phyloP scores from a whole-genome alignment of 2,888 invertebrate species.

The Tuberolachnus salignus region DNA sequence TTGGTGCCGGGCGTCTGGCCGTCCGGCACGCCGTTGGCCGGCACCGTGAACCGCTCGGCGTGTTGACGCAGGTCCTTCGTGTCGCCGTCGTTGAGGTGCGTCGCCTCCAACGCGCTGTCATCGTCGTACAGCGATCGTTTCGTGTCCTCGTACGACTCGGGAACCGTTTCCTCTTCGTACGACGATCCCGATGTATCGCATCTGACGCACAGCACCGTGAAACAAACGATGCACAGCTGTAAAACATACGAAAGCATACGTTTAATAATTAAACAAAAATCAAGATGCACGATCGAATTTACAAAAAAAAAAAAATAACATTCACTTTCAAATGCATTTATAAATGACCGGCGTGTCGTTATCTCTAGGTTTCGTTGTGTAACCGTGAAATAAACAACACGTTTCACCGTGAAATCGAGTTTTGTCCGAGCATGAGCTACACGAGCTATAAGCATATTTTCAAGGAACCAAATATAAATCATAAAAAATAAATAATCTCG shows the following conservation, averaged over 20 bases:
- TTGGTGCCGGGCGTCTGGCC: neutral
- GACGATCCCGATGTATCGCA: constrained; percentile 24
- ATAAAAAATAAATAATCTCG: too few species aligned
- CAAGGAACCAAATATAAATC: too few species aligned
- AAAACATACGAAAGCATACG: neutral
- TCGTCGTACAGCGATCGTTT: constrained; percentile 1
- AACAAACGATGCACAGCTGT: constrained; percentile 24
- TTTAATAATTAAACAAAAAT: neutral
- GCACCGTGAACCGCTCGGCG: constrained; percentile 22
- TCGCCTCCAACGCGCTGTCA: constrained; percentile 10
- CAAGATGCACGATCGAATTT: too few species aligned
- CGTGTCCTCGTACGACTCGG: constrained; percentile 25
- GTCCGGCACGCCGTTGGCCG: neutral
- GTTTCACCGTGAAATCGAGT: too few species aligned
- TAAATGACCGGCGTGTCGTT: too few species aligned
- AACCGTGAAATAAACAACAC: too few species aligned
- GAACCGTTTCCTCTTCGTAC: constrained; percentile 6
- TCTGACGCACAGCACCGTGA: constrained; percentile 14
- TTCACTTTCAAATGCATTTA: too few species aligned
- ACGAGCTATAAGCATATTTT: too few species aligned
- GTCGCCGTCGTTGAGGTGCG: neutral
- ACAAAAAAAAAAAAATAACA: too few species aligned
- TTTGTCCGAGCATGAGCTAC: too few species aligned
- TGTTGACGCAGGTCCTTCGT: neutral
- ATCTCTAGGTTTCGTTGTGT: too few species aligned